Conservation (phyloP, 1,140 invertebrate species). For the Calosoma granatense region DNA sequence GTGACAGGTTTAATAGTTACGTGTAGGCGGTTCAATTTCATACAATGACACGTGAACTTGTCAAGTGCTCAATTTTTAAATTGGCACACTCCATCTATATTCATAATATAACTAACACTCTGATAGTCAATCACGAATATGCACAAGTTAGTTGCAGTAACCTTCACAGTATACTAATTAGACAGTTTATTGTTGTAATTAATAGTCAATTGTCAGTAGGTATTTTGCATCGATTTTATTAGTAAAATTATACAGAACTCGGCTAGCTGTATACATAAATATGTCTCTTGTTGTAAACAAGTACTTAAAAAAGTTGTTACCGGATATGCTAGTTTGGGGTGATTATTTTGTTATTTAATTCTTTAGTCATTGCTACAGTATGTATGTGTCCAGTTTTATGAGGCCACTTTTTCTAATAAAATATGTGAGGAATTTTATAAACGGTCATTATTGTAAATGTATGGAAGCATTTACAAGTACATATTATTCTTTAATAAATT, state of each 20-base stretch:
- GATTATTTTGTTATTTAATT: too few species aligned
- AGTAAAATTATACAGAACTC: background rate
- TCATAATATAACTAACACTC: too few species aligned
- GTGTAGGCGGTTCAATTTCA: background rate
- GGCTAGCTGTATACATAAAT: too few species aligned
- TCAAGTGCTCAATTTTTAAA: background rate
- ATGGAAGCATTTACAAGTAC: too few species aligned
- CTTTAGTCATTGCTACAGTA: too few species aligned
- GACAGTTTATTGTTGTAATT: background rate
- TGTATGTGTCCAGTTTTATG: too few species aligned
- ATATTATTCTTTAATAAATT: too few species aligned
- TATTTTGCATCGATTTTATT: background rate
- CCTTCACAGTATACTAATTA: background rate
- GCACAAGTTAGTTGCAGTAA: background rate
- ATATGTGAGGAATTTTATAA: too few species aligned
- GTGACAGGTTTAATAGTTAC: background rate
- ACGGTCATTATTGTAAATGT: too few species aligned
- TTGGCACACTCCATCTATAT: too few species aligned
- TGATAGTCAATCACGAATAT: background rate
- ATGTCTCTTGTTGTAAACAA: background rate
- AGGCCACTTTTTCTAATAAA: too few species aligned
- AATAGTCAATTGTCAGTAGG: background rate
- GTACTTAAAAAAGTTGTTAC: background rate
- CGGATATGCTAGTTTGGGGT: background rate
- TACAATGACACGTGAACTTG: background rate